Evolutionary conservation across 2,888 invertebrate genomes (phyloP).

Genomic region (Itoplectis maculator): DNA sequence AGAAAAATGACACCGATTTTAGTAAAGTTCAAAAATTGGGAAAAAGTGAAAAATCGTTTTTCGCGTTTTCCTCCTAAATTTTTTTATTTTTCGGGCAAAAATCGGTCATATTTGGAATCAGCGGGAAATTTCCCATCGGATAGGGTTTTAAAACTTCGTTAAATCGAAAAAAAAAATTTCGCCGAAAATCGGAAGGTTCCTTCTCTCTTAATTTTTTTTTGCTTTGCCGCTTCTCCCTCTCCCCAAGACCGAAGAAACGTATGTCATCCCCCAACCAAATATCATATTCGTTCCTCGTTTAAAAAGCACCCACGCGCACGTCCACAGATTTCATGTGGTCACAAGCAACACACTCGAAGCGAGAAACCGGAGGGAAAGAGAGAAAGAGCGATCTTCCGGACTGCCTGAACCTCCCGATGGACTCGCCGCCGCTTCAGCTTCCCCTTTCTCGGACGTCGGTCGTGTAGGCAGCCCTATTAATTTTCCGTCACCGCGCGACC

Average conservation of each 20-base stretch:
- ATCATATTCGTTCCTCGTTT: constrained; percentile 49
- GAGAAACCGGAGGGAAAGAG: no score
- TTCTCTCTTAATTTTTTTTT: no score
- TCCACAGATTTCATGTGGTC: constrained; percentile 21
- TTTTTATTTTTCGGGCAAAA: no score
- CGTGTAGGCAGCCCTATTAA: constrained; percentile 4
- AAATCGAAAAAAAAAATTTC: no score
- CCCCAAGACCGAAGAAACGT: constrained; percentile 43
- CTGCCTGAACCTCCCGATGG: neutral
- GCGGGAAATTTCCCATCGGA: no score
- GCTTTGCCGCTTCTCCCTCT: constrained; percentile 5
- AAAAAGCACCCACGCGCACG: constrained; percentile 29
- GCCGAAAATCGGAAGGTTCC: no score
- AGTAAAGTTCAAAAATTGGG: no score
- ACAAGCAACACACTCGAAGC: constrained; percentile 4
- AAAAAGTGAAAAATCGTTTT: no score
- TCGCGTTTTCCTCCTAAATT: no score
- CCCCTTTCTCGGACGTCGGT: neutral
- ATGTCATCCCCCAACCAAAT: neutral
- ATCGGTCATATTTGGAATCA: no score
- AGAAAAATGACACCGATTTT: no score
- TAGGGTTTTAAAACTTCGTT: no score
- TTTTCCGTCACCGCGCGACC: constrained; percentile 38
- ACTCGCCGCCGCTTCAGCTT: constrained; percentile 31
- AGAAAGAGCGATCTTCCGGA: neutral